Evolutionary conservation across 2,797 vertebrate genomes (phyloP).

Genomic region (Anableps anableps): DNA sequence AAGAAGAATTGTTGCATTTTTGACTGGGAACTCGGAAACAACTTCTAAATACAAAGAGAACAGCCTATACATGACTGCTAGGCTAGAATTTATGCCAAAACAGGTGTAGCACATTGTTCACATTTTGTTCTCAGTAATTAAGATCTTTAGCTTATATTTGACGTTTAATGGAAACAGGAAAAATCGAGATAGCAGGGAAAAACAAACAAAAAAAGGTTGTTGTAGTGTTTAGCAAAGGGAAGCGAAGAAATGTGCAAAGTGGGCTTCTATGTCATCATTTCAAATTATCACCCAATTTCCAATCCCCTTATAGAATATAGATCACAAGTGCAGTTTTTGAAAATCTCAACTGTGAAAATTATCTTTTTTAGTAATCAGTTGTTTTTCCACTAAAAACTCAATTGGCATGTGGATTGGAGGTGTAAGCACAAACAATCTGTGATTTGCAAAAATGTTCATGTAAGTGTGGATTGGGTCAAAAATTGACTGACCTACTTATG

Average conservation of each 20-base stretch:
- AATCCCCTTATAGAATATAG: not conserved
- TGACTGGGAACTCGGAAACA: not conserved
- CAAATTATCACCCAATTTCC: not conserved
- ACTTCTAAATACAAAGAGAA: not conserved
- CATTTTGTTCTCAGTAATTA: not conserved
- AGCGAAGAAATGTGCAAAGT: not conserved
- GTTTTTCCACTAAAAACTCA: not conserved
- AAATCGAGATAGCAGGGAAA: not conserved
- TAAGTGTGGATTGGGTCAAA: not conserved
- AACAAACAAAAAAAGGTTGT: not conserved
- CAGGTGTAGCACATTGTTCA: not conserved
- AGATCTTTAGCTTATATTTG: not conserved
- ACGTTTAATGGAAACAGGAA: not conserved
- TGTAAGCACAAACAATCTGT: not conserved
- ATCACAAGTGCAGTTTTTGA: not conserved
- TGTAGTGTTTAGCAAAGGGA: not conserved
- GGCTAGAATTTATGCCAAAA: not conserved
- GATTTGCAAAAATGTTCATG: not conserved
- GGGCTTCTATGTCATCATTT: not conserved
- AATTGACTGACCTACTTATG: slow-evolving; percentile 23
- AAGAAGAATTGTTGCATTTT: not conserved
- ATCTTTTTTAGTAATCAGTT: too few relatives aligned
- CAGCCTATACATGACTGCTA: not conserved
- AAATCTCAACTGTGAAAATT: not conserved
- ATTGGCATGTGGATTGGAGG: not conserved